Base-by-base conservation (phyloP, 2,797 vertebrate species). In the Smutsia temminckii region DNA sequence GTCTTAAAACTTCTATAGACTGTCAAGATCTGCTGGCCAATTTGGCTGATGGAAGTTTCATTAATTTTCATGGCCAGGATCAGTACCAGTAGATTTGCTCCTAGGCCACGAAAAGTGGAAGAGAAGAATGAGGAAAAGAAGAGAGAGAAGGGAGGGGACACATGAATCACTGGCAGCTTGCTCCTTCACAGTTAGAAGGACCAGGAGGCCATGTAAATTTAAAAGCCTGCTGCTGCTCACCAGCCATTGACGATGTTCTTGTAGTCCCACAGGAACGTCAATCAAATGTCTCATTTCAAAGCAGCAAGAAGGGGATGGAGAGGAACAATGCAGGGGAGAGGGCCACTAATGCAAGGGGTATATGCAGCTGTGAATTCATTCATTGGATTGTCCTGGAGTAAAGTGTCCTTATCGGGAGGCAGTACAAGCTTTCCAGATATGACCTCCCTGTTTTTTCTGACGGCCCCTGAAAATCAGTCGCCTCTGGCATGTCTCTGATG, bases 231-330 rank as follows among this genome's bases (percentile, higher is more conserved):
- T 68, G 20, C 74, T 79, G 42, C 80, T 94, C n/a, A 34, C 20
- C 78, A 46, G 72, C 68, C 84, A 59, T 66, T 85, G 66, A 90
- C 57, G n/a, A 92, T 85, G 66, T 92, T 88, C 59, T 23, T 49
- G 2, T 42, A 85, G 55, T 74, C 49, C 68, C 83, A 83, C 6
- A 91, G 40, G 69, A 93, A 69, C 21, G 25, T 81, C 66, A 71
- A 34, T 91, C 74, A 63, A 91, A 80, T 91, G 53, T 20, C 32
- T 5, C 32, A 46, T 77, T 95, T 89, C 79, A 92, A 42, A 93
- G 42, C 27, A 85, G 49, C 69, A 95, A 57, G 29, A 77, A 78
- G 29, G 40, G 34, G 6, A 42, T 53, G 13, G 42, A 25, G 17
- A 77, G 53, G 53, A 32, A 91, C 55, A 51, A 87, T 46, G 18